Percentiles rank a stretch among this genome's conserved stretches.
phyloP scores from a whole-genome alignment of 2,797 vertebrate genomes.

The Aphelocoma californica region DNA sequence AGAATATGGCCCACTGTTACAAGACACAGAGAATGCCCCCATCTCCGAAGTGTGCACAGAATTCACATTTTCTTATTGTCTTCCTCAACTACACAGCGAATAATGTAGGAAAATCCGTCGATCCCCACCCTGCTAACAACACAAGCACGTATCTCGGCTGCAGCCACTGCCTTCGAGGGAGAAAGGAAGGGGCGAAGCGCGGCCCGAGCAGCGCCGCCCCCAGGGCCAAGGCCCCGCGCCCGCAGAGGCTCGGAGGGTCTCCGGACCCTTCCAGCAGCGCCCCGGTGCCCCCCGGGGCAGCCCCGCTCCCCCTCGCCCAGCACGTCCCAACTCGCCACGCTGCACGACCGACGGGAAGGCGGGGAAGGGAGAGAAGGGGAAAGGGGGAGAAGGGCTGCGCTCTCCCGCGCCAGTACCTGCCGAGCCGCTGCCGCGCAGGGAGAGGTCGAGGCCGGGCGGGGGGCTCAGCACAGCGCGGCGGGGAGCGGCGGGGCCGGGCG shows the following conservation, averaged over 20 bases:
- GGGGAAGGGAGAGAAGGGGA: neutral
- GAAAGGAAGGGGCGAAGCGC: neutral
- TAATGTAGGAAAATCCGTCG: fast-evolving
- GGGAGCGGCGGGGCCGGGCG: slow-evolving; percentile 19
- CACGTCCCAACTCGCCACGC: neutral
- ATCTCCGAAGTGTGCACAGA: neutral
- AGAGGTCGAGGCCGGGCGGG: slow-evolving; percentile 81
- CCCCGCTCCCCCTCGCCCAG: neutral
- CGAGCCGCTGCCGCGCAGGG: neutral
- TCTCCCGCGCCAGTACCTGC: neutral
- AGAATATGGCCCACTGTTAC: fast-evolving
- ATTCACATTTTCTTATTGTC: neutral
- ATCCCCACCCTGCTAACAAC: fast-evolving
- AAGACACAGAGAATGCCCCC: fast-evolving
- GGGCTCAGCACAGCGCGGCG: slow-evolving; percentile 80
- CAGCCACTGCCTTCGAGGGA: neutral
- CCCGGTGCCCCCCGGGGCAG: neutral
- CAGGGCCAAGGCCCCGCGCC: too few species aligned
- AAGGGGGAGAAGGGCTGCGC: neutral
- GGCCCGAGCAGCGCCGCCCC: neutral
- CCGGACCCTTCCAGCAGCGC: neutral
- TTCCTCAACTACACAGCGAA: fast-evolving
- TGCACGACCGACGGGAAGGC: neutral
- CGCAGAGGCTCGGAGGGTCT: neutral
- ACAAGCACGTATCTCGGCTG: fast-evolving